Conservation (phyloP, 2,888 invertebrate species). For the Meteorus cinctellus region DNA sequence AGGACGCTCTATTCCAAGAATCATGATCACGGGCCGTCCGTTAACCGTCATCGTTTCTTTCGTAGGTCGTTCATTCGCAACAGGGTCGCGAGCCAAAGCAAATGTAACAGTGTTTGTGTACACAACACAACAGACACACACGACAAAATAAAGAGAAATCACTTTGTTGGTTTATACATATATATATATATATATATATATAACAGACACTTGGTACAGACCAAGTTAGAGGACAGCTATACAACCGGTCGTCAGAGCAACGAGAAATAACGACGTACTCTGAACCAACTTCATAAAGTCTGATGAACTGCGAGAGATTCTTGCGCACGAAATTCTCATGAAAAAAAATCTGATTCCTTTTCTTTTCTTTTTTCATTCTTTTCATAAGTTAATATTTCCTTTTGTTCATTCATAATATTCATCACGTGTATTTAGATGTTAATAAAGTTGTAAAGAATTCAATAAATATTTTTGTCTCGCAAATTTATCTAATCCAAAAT, state of each 20-base stretch:
- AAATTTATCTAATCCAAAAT: too few species aligned
- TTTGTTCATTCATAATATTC: too few species aligned
- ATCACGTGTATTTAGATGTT: too few species aligned
- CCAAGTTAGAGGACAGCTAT: neutral
- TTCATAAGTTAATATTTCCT: too few species aligned
- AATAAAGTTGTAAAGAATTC: too few species aligned
- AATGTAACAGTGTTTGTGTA: neutral
- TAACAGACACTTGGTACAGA: neutral
- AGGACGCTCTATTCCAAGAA: conserved; percentile 66
- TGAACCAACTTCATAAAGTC: conserved; percentile 28
- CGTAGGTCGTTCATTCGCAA: conserved; percentile 49
- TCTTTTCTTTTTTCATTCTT: neutral
- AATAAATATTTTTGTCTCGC: too few species aligned
- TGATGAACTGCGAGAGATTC: conserved; percentile 14
- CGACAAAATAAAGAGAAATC: too few species aligned
- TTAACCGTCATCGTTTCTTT: conserved; percentile 60
- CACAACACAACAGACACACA: neutral
- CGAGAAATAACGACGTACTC: conserved; percentile 33
- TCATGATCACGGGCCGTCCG: conserved; percentile 54
- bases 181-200: too few species aligned
- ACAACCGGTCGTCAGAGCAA: conserved; percentile 25
- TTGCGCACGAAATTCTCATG: neutral
- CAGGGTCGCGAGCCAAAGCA: conserved; percentile 34
- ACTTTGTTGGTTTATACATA: too few species aligned
- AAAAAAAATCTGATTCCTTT: neutral